phyloP scores from a whole-genome alignment of 2,797 vertebrate species.

The Gadopsis bispinosus region DNA sequence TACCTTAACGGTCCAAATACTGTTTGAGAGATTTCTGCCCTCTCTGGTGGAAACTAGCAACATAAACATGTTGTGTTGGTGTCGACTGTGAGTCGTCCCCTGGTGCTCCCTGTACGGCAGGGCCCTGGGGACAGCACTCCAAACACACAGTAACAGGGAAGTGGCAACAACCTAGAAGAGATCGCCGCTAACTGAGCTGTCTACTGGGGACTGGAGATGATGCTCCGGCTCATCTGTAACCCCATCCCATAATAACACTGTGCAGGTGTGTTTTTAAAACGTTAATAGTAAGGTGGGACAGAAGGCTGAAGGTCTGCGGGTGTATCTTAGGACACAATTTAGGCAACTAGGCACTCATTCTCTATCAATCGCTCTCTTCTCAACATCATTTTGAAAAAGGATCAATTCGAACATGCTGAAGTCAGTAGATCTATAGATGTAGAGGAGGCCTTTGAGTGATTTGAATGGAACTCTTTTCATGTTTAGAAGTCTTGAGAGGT shows the following conservation, averaged over 20 bases:
- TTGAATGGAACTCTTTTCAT: no score
- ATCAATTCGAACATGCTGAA: no score
- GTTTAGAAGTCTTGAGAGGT: no score
- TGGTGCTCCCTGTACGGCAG: constrained; percentile 6
- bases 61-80: constrained; percentile 63
- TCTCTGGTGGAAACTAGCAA: constrained; percentile 36
- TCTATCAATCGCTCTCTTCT: no score
- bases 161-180: not conserved
- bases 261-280: not conserved
- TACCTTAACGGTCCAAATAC: not conserved
- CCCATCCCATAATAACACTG: not conserved
- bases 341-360: not conserved
- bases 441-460: no score
- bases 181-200: constrained; percentile 3
- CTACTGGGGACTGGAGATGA: not conserved
- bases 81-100: constrained; percentile 15
- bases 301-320: not conserved
- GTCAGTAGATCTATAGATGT: no score
- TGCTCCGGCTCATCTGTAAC: not conserved
- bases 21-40: no score
- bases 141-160: constrained; percentile 32
- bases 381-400: no score
- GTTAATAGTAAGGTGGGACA: not conserved
- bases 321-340: not conserved
- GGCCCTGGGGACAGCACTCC: constrained; percentile 18